Evolutionary conservation across 2,797 vertebrate genomes (phyloP), one percentile per base, ranked within the genome.

Genomic region (Mormyrus proboscirostris): DNA sequence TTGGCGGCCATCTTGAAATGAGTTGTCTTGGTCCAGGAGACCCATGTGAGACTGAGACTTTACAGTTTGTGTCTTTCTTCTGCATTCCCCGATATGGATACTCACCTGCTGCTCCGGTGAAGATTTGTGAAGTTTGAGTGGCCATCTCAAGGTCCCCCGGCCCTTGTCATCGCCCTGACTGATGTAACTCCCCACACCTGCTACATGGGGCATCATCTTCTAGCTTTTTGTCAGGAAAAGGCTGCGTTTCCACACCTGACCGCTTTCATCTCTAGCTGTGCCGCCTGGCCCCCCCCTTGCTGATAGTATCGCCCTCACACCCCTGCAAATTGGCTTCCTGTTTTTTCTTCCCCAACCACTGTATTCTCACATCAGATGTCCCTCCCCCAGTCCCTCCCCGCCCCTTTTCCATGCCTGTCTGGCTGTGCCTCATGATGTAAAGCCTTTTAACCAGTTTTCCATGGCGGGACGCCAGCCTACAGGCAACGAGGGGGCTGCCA

Each of bases 381-480:
- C 59, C 22, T 8, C 57, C 57, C 57, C 57, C 19, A 12, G 16
- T 87, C 33, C 69, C 22, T 10, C 4, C 38, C 76, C 33, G 22
- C 65, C 25, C 10, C 25, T 9, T 33, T 16, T 12, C 65, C 29
- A 2, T 76, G 33, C 3, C 50, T 76, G 73, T 59, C 88, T 33
- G 73, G 22, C 29, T 41, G 73, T 38, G 88, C n/a, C 50, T 47
- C 73, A 29, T 57, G 3, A 38, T 19, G 53, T 73, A 22, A 49
- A 83, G 73, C 22, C 51, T 25, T 16, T 89, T 89, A 62, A 62
- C n/a, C 51, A 89, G 88, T 85, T 89, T 62, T 55, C 53, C 79
- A 16, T 3, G 88, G 73, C n/a, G 73, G 53, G 22, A 10, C 7
- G 2, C 41, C 38, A 22, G 25, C 29, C 33, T 84, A 50, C 4